These are phyloP conservation scores for Heliornis fulica DNA, from an alignment of 2,113 vertebrate genomes.

Conservation along the genomic window DNA sequence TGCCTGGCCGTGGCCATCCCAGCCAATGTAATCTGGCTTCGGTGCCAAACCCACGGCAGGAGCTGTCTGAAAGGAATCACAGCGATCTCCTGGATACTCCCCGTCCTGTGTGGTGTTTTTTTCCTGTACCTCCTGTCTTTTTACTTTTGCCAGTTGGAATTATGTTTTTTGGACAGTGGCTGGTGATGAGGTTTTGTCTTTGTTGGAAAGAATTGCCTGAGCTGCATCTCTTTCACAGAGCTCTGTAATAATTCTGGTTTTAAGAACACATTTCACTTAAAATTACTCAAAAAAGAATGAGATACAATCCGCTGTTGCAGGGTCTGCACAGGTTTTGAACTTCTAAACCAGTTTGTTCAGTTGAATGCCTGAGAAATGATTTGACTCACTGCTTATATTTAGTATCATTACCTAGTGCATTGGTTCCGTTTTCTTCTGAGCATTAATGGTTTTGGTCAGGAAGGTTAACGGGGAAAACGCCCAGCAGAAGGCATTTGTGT, in stretches of 20 bases:
- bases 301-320: not conserved
- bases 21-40: not conserved
- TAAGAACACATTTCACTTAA: not conserved
- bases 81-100: not conserved
- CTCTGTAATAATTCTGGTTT: not conserved
- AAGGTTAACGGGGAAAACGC: conserved; percentile 61
- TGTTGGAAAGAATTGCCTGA: not conserved
- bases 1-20: not conserved
- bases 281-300: not conserved
- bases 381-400: conserved; percentile 60
- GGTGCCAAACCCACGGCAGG: not conserved
- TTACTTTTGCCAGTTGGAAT: not conserved
- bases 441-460: conserved; percentile 40
- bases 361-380: not conserved
- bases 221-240: not conserved
- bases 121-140: not conserved
- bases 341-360: not conserved
- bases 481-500: conserved; percentile 42
- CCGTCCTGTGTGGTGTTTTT: not conserved
- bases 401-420: conserved; percentile 47
- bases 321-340: not conserved
- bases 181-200: not conserved
- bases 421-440: conserved; percentile 29
- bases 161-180: not conserved
- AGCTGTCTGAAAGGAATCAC: not conserved